Percentiles rank a stretch among this genome's conserved stretches.
Evolutionary conservation across 2,888 invertebrate genomes (phyloP).

Genomic region (Mythimna impura): DNA sequence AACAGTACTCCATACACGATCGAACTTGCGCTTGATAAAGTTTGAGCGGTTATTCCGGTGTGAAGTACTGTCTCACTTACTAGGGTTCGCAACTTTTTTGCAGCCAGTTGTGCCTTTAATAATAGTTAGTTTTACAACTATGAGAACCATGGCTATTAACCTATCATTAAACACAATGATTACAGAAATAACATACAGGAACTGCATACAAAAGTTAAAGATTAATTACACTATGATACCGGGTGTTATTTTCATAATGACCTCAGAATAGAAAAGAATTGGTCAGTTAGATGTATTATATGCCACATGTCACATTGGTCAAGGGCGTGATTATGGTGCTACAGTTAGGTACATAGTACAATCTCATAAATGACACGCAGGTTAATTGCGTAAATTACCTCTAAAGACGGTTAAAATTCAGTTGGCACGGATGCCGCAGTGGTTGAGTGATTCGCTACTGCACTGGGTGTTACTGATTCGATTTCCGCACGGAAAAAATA

Average conservation of each 20-base stretch:
- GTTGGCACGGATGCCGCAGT: too few relatives aligned
- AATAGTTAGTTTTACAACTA: neutral
- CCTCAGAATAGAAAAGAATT: conserved; percentile 22
- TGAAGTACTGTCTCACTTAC: too few relatives aligned
- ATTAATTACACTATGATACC: conserved; percentile 22
- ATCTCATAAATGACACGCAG: neutral
- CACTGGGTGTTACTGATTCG: too few relatives aligned
- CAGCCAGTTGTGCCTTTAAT: too few relatives aligned
- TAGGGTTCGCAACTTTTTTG: too few relatives aligned
- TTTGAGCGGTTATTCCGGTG: too few relatives aligned
- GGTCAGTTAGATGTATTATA: conserved; percentile 35
- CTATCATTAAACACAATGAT: conserved; percentile 5
- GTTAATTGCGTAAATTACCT: neutral
- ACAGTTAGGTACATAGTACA: neutral
- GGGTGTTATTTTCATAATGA: conserved; percentile 14
- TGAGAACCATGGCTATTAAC: neutral
- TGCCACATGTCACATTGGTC: neutral
- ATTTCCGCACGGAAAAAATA: too few relatives aligned
- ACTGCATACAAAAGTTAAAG: neutral
- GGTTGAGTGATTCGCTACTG: too few relatives aligned
- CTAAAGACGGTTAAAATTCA: neutral
- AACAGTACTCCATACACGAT: too few relatives aligned
- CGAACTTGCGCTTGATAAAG: too few relatives aligned
- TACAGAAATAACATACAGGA: conserved; percentile 19
- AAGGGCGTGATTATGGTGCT: conserved; percentile 11